A percentile compares a stretch with the other conserved stretches of the same genome.
Evolutionary conservation across 2,113 vertebrate species (phyloP).

Genomic region (Ochotona princeps): DNA sequence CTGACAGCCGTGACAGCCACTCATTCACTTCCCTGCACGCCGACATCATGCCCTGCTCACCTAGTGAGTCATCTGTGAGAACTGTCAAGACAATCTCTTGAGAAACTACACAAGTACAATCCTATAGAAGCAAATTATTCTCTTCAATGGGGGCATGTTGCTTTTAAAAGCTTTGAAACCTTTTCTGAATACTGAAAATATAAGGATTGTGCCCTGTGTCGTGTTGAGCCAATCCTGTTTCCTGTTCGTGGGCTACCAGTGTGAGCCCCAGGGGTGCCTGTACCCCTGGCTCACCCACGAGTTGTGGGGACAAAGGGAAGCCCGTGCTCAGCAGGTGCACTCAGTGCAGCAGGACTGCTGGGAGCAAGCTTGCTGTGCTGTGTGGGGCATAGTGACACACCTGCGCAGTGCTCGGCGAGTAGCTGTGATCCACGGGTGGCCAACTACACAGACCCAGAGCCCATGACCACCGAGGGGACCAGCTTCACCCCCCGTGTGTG

Average conservation of each 20-base stretch:
- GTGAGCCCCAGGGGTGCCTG: too few relatives aligned
- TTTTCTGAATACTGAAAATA: background rate
- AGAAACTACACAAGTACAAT: background rate
- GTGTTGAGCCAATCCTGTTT: background rate
- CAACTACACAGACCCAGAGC: too few relatives aligned
- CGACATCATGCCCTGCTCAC: background rate
- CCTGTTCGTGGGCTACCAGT: too few relatives aligned
- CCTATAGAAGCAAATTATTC: background rate
- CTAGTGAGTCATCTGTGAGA: background rate
- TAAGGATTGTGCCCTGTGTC: accelerated
- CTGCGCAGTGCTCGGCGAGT: too few relatives aligned
- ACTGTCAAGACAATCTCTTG: background rate
- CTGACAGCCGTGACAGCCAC: background rate
- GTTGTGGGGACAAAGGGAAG: too few relatives aligned
- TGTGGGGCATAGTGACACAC: too few relatives aligned
- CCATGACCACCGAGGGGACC: too few relatives aligned
- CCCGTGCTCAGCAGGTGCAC: too few relatives aligned
- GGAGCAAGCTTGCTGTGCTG: too few relatives aligned
- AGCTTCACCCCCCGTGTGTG: accelerated
- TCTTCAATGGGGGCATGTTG: background rate
- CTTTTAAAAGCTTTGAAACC: background rate
- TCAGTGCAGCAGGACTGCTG: too few relatives aligned
- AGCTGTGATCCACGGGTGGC: too few relatives aligned
- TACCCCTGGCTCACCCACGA: too few relatives aligned
- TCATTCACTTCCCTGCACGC: background rate